Evolutionary conservation across 2,888 invertebrate genomes (phyloP), one percentile per base, ranked within the genome.

Genomic region (Stenotaenia linearis): DNA sequence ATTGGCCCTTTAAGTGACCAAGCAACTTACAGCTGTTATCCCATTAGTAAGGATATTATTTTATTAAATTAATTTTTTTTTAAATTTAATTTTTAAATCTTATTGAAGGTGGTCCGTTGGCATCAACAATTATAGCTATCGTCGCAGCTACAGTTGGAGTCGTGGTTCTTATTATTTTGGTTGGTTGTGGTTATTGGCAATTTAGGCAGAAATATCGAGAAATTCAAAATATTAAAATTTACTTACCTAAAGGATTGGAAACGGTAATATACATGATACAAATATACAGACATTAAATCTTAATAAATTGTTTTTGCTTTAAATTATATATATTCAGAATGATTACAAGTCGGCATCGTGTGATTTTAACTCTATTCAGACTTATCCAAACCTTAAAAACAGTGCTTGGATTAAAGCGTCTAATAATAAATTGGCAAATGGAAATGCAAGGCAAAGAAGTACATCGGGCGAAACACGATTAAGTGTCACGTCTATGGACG

Each of bases 401-500:
- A 69, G 25, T n/a, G 69, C 25, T 25, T 69, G 69, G 69, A 69
- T 69, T 28, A 69, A 69, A 28, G 69, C 69, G 10, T 9, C 25
- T 7, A 69, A 69, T 21, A 75, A 74, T 23, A 74, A 74, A 74
- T 9, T 61, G 28, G 32, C 76, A 30, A 56, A 69, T 23, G 79
- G 37, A 18, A 61, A 37, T 32, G 15, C 74, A 10, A 35, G 80
- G 25, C 74, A 35, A 30, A 61, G 80, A 45, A 80, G 77, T 30
- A 76, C 75, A 28, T 80, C 80, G 10, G 78, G 79, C 5, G 80
- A 79, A 28, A 80, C 80, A 7, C 61, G 50, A 12, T 37, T 75
- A 12, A 80, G 80, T 25, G 40, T 74, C 3, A 69, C 75, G 12
- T 80, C 80, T 18, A 80, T 79, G 28, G 80, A 80, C 15, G 79